Conservation (phyloP, 2,113 vertebrate species). For the Menidia beryllina region DNA sequence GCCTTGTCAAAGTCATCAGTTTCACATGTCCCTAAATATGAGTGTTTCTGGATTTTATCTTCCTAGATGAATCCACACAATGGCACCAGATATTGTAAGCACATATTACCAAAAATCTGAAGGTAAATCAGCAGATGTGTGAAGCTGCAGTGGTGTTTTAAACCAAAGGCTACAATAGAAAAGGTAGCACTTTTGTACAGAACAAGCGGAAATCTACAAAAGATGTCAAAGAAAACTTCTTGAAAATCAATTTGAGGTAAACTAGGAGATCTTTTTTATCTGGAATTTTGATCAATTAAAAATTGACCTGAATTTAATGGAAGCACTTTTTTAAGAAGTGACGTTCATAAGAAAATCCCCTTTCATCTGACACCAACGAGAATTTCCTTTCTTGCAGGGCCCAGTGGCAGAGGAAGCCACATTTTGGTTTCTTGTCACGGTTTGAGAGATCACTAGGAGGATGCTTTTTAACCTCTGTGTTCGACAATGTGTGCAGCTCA, state of each 20-base stretch:
- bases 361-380: background rate
- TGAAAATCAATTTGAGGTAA: too few relatives aligned
- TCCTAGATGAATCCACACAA: background rate
- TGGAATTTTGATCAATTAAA: too few relatives aligned
- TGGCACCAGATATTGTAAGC: background rate
- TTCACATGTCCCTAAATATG: background rate
- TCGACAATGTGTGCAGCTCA: background rate
- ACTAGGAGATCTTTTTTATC: too few relatives aligned
- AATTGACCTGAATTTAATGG: background rate
- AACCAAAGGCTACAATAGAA: background rate
- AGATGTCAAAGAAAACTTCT: too few relatives aligned
- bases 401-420: constrained; percentile 15
- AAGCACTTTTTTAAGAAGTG: background rate
- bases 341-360: background rate
- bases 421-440: background rate
- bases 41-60: too few relatives aligned
- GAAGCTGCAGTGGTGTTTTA: background rate
- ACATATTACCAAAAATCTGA: background rate
- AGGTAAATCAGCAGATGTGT: background rate
- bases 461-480: background rate
- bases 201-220: background rate
- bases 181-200: background rate
- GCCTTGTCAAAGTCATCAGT: background rate
- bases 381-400: background rate
- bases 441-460: background rate